A percentile compares a stretch with the other conserved stretches of the same genome.
Evolutionary conservation across 2,888 invertebrate genomes (phyloP).

Genomic region (Cylloceria caligata): DNA sequence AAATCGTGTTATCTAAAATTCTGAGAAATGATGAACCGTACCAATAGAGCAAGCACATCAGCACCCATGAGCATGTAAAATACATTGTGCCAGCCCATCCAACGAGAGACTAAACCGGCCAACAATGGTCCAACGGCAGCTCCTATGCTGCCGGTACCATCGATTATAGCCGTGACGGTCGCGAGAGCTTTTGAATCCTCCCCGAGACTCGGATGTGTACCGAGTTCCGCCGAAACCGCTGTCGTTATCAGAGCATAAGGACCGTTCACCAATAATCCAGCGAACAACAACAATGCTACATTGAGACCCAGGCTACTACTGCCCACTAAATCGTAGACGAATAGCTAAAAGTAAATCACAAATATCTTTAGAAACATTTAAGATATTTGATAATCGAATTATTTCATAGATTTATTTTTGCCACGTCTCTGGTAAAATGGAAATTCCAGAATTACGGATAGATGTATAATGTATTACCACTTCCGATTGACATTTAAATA

Average conservation of each 20-base stretch:
- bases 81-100: constrained; percentile 92
- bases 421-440: too few relatives aligned
- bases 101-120: constrained; percentile 91
- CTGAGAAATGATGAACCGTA: constrained; percentile 79
- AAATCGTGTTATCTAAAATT: not conserved
- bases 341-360: constrained; percentile 87
- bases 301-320: constrained; percentile 87
- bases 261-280: constrained; percentile 96
- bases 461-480: too few relatives aligned
- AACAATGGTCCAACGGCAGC: constrained; percentile 97
- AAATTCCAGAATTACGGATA: too few relatives aligned
- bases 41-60: constrained; percentile 91
- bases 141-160: constrained; percentile 97
- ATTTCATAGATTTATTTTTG: too few relatives aligned
- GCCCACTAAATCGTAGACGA: constrained; percentile 92
- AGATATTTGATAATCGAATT: not conserved
- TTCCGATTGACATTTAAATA: too few relatives aligned
- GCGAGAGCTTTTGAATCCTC: constrained; percentile 96
- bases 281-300: constrained; percentile 89
- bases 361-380: constrained; percentile 1
- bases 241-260: constrained; percentile 98
- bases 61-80: constrained; percentile 96
- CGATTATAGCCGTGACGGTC: constrained; percentile 98
- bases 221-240: constrained; percentile 97
- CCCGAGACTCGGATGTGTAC: constrained; percentile 93